phyloP scores from a whole-genome alignment of 2,797 vertebrate genomes.

The Peromyscus nudipes region DNA sequence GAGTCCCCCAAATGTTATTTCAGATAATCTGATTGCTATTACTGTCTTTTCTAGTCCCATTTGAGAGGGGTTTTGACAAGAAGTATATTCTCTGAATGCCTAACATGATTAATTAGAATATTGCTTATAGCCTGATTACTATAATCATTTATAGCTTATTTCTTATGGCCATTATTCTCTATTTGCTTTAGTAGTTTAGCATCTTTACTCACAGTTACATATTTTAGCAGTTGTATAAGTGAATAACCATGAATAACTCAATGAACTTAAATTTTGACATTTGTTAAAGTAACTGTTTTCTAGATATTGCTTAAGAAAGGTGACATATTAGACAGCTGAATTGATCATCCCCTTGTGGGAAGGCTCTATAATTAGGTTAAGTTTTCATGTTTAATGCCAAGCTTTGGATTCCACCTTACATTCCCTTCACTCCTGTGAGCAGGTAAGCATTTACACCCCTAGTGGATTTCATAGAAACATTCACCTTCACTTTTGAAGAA shows the following conservation, averaged over 20 bases:
- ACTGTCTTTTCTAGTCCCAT: neutral
- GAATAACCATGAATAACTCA: neutral
- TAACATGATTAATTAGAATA: neutral
- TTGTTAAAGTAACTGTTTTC: neutral
- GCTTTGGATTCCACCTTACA: neutral
- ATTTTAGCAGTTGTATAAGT: neutral
- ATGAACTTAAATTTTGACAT: slow-evolving; percentile 10
- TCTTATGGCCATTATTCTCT: neutral
- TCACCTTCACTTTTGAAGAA: neutral
- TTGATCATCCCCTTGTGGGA: neutral
- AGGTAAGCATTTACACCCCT: neutral
- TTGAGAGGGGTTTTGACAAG: neutral
- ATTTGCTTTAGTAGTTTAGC: slow-evolving; percentile 1
- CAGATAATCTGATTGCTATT: neutral
- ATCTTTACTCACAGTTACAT: neutral
- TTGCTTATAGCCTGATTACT: neutral
- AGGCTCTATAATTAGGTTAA: neutral
- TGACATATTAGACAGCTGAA: neutral
- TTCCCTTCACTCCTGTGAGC: neutral
- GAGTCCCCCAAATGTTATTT: neutral
- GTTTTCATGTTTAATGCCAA: neutral
- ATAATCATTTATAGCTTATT: neutral
- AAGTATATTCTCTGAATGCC: neutral
- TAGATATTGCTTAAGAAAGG: neutral
- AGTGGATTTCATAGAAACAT: neutral